These are phyloP conservation scores for Macroglossus sobrinus DNA, from an alignment of 2,113 vertebrate species.

Conservation along the genomic window DNA sequence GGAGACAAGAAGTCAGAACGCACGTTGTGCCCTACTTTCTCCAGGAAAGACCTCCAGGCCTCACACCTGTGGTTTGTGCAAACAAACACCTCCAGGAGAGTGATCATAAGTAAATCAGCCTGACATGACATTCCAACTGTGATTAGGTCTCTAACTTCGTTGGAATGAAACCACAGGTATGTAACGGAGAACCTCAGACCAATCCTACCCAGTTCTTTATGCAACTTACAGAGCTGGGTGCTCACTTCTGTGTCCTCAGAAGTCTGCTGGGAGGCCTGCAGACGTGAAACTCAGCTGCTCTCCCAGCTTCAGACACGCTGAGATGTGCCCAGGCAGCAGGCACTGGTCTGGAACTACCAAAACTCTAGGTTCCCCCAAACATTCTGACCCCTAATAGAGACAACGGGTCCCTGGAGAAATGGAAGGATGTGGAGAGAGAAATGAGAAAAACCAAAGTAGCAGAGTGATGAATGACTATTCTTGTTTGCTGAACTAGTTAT, in stretches of 20 bases:
- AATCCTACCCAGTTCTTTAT: background rate
- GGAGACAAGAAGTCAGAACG: background rate
- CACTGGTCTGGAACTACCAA: background rate
- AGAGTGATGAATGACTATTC: background rate
- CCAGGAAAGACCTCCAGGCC: background rate
- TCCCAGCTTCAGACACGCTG: conserved; percentile 16
- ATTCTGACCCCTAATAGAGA: background rate
- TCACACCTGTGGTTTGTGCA: background rate
- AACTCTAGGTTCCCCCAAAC: background rate
- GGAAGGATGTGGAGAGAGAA: background rate
- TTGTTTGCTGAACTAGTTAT: conserved; percentile 22
- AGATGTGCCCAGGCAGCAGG: background rate
- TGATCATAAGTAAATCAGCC: background rate
- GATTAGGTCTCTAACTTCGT: background rate
- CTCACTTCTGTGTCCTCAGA: background rate
- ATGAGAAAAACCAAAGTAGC: background rate
- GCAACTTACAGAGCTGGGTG: background rate
- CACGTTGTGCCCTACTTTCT: background rate
- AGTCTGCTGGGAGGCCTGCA: background rate
- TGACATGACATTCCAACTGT: background rate
- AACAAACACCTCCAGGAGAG: background rate
- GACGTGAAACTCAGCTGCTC: conserved; percentile 19
- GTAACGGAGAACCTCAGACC: background rate
- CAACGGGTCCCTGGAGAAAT: background rate
- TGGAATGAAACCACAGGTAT: background rate